A percentile compares a stretch with the other conserved stretches of the same genome.
phyloP scores from a whole-genome alignment of 2,888 invertebrate species.

The Conchocele bisecta region DNA sequence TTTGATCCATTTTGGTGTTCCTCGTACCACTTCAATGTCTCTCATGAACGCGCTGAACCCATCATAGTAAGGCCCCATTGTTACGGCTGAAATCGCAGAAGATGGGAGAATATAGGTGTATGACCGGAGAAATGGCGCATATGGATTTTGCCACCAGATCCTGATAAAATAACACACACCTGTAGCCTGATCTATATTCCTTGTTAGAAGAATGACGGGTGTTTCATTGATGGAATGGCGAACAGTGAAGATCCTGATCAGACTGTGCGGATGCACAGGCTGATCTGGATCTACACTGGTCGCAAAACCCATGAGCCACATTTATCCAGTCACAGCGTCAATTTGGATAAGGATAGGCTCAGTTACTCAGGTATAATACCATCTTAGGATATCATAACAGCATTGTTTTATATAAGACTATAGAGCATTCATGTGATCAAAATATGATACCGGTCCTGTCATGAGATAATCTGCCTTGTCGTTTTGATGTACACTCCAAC shows the following conservation, averaged over 20 bases:
- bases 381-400: conserved; percentile 40
- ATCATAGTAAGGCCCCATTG: conserved; percentile 38
- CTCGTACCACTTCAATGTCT: no score
- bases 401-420: conserved; percentile 53
- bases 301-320: no score
- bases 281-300: no score
- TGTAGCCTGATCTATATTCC: no score
- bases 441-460: conserved; percentile 54
- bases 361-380: conserved; percentile 47
- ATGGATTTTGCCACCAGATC: conserved; percentile 5
- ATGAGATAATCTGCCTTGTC: no score
- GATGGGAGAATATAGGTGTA: conserved; percentile 5
- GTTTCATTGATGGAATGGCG: no score
- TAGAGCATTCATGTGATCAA: conserved; percentile 47
- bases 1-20: conserved; percentile 35
- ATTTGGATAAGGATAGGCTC: conserved; percentile 40
- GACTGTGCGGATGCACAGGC: no score
- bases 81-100: conserved; percentile 50
- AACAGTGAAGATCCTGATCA: no score
- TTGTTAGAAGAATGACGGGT: no score
- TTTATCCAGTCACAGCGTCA: no score
- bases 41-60: conserved; percentile 50
- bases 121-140: conserved; percentile 9
- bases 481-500: no score
- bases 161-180: no score